Percentiles rank a stretch among this genome's conserved stretches.
Conservation (phyloP, 1,140 invertebrate genomes). For the Atopsyche davidsoni region DNA sequence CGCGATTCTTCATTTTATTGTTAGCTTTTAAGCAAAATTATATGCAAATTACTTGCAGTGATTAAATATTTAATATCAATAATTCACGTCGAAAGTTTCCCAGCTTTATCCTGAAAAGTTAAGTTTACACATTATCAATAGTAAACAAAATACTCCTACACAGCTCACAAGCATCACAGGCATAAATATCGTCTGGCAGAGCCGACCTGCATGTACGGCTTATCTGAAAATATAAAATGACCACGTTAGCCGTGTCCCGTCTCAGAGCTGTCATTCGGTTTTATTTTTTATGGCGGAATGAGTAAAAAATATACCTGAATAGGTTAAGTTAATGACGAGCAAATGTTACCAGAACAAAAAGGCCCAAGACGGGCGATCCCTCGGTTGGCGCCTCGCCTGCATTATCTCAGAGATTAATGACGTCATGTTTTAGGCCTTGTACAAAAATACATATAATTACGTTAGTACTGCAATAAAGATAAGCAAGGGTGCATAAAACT, state of each 20-base stretch:
- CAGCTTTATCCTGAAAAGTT: no score
- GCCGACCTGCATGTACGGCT: conserved; percentile 9
- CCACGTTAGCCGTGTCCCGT: conserved; percentile 21
- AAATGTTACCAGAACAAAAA: conserved; percentile 26
- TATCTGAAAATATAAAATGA: conserved; percentile 29
- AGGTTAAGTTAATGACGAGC: conserved; percentile 26
- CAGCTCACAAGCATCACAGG: not conserved
- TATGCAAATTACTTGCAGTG: no score
- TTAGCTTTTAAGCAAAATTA: no score
- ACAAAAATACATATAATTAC: conserved; percentile 31
- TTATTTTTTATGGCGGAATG: conserved; percentile 16
- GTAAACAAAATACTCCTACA: no score
- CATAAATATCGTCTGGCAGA: not conserved
- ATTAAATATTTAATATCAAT: no score
- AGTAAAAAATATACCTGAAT: conserved; percentile 17
- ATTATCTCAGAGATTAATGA: conserved; percentile 30
- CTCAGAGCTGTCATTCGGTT: conserved; percentile 16
- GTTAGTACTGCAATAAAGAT: conserved; percentile 29
- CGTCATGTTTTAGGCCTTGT: conserved; percentile 29
- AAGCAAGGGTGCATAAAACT: conserved; percentile 27
- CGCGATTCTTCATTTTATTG: no score
- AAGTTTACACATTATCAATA: no score
- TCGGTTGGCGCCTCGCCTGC: conserved; percentile 26
- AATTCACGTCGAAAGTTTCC: no score
- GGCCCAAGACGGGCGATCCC: conserved; percentile 3